These are phyloP conservation scores for Crepidodera aurea DNA, from an alignment of 2,888 invertebrate species.

Conservation along the genomic window DNA sequence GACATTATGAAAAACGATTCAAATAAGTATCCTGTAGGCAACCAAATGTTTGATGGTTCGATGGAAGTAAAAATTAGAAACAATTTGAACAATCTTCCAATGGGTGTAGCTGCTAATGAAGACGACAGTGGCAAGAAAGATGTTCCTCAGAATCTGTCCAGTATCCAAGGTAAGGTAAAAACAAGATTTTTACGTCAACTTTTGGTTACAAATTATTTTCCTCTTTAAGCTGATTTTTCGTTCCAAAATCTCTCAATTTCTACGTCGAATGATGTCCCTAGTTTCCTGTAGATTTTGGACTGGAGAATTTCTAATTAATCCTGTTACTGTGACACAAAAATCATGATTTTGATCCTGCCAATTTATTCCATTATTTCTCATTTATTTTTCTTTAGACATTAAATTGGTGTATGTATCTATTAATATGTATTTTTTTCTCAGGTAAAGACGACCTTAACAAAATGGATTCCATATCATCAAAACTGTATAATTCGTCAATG, in stretches of 20 bases:
- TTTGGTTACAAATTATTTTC: constrained; percentile 9
- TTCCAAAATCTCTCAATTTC: too few relatives aligned
- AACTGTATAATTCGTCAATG: constrained; percentile 47
- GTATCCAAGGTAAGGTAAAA: constrained; percentile 37
- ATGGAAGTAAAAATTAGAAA: constrained; percentile 57
- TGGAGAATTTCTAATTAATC: too few relatives aligned
- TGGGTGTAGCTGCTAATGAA: constrained; percentile 39
- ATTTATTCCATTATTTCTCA: too few relatives aligned
- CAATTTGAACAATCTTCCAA: constrained; percentile 50
- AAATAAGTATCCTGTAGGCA: constrained; percentile 53
- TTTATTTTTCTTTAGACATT: too few relatives aligned
- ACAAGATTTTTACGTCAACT: too few relatives aligned
- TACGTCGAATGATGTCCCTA: too few relatives aligned
- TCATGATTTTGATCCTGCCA: too few relatives aligned
- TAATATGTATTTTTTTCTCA: too few relatives aligned
- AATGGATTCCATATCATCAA: constrained; percentile 50
- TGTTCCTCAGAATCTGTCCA: constrained; percentile 49
- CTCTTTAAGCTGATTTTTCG: too few relatives aligned
- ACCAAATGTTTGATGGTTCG: constrained; percentile 55
- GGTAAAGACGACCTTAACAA: constrained; percentile 51
- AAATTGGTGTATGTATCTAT: too few relatives aligned
- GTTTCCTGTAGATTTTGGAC: too few relatives aligned
- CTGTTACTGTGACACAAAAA: too few relatives aligned
- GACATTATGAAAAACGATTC: constrained; percentile 55
- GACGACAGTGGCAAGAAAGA: constrained; percentile 53